Evolutionary conservation across 2,797 vertebrate genomes (phyloP).

Genomic region (Megalops cyprinoides): DNA sequence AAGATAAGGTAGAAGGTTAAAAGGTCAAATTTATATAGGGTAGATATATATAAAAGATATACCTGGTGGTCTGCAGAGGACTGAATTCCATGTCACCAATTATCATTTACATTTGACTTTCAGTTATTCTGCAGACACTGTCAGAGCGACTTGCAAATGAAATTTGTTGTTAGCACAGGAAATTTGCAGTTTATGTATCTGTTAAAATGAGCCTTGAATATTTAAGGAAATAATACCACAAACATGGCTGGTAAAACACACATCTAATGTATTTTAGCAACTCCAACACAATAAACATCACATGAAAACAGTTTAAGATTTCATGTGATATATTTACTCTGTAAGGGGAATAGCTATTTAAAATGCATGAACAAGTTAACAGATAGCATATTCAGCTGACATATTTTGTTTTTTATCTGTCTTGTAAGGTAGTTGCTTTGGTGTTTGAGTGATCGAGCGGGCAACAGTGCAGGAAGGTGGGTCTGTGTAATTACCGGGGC

Average conservation of each 20-base stretch:
- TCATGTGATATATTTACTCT: neutral
- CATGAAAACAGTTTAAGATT: neutral
- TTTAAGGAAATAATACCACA: neutral
- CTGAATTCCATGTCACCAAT: neutral
- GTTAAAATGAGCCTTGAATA: no score
- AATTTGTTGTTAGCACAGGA: neutral
- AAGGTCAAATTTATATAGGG: no score
- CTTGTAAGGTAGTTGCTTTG: neutral
- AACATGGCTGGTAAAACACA: neutral
- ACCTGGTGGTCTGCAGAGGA: no score
- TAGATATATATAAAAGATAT: no score
- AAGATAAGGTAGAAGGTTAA: neutral
- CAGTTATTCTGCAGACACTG: no score
- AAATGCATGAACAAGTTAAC: neutral
- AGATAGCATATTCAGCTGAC: no score
- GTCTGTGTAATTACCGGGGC: conserved; percentile 11
- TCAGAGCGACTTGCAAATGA: no score
- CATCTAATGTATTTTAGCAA: no score
- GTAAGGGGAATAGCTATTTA: no score
- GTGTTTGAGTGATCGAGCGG: neutral
- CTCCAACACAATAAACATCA: neutral
- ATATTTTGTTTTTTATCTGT: neutral
- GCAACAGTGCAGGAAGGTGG: conserved; percentile 1
- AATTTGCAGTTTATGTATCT: neutral
- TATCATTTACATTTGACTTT: no score